Evolutionary conservation across 2,888 invertebrate genomes (phyloP).

Genomic region (Drosophila limbata): DNA sequence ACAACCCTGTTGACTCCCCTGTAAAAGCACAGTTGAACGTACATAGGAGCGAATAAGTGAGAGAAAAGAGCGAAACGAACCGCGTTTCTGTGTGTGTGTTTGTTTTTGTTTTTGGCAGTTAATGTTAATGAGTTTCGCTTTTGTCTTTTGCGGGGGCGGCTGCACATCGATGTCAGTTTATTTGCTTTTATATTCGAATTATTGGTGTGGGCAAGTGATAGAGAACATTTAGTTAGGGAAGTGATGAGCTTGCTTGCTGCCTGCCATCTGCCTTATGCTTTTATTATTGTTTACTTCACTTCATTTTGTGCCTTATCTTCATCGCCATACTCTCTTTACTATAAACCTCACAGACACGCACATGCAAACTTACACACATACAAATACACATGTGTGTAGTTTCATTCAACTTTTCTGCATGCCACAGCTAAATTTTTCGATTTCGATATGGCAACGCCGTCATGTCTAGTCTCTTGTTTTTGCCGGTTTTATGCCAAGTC

Average conservation of each 20-base stretch:
- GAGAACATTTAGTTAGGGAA: constrained; percentile 12
- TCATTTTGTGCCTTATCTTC: constrained; percentile 67
- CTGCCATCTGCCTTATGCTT: constrained; percentile 56
- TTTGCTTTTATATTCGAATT: constrained; percentile 63
- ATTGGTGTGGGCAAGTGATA: constrained; percentile 8
- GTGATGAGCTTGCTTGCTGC: constrained; percentile 20
- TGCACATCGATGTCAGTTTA: constrained; percentile 53
- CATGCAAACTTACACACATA: constrained; percentile 7
- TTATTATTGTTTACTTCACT: constrained; percentile 70
- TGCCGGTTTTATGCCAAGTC: constrained; percentile 53
- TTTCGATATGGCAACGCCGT: constrained; percentile 53
- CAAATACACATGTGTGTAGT: constrained; percentile 25
- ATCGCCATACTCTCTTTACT: constrained; percentile 38
- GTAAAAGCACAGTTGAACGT: constrained; percentile 37
- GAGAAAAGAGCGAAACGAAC: constrained; percentile 7
- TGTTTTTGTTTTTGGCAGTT: constrained; percentile 73
- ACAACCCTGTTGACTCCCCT: constrained; percentile 51
- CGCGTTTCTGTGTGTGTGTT: constrained; percentile 21
- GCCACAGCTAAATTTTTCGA: constrained; percentile 48
- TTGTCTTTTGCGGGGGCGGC: constrained; percentile 54
- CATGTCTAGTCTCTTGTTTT: constrained; percentile 51
- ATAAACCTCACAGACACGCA: constrained; percentile 29
- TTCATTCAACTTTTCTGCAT: constrained; percentile 64
- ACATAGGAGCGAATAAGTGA: constrained; percentile 3
- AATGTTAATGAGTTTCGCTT: constrained; percentile 73